Evolutionary conservation across 2,113 vertebrate genomes (phyloP).

Genomic region (Tursiops truncatus): DNA sequence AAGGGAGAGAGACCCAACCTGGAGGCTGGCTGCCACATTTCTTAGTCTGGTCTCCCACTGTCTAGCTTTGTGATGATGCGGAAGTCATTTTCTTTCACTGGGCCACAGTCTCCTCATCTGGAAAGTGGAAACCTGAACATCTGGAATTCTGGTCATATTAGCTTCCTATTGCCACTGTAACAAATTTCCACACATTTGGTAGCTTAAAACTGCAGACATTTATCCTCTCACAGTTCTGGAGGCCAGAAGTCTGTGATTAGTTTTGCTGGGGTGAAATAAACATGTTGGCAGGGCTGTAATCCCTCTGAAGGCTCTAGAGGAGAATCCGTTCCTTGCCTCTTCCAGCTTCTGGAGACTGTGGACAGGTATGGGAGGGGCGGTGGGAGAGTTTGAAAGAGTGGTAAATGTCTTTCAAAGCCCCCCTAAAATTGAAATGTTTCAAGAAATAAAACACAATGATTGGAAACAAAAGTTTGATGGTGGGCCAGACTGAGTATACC

Average conservation of each 20-base stretch:
- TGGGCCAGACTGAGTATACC: not conserved
- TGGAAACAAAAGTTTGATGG: not conserved
- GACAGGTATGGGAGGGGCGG: not conserved
- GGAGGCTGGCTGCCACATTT: not conserved
- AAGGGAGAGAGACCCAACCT: not conserved
- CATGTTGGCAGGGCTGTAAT: not conserved
- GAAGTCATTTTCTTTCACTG: not conserved
- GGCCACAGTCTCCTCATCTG: not conserved
- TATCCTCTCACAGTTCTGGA: not conserved
- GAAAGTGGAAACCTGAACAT: not conserved
- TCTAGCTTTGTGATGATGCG: not conserved
- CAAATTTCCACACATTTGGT: not conserved
- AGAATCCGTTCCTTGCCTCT: not conserved
- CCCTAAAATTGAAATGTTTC: not conserved
- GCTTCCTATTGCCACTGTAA: not conserved
- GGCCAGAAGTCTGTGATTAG: not conserved
- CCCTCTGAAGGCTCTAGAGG: not conserved
- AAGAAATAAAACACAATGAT: not conserved
- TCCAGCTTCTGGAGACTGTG: not conserved
- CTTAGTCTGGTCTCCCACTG: rapidly evolving
- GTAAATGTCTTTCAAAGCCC: not conserved
- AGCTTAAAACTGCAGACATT: not conserved
- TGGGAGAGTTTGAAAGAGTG: not conserved
- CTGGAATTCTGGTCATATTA: not conserved
- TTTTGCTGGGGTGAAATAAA: not conserved